phyloP scores from a whole-genome alignment of 2,797 vertebrate species.

The Buphagus erythrorhynchus region DNA sequence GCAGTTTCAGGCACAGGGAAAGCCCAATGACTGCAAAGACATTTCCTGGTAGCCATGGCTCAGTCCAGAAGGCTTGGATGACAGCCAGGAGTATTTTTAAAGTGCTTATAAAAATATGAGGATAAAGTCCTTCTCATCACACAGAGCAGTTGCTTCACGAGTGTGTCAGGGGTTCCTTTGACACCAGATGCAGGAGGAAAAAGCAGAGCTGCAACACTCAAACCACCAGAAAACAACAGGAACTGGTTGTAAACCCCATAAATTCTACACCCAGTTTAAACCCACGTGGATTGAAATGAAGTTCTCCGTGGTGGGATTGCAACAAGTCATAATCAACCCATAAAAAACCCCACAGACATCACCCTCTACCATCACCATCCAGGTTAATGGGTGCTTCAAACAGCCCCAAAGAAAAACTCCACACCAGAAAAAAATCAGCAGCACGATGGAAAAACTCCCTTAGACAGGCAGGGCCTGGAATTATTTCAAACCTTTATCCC shows the following conservation, averaged over 20 bases:
- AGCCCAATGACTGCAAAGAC: not conserved
- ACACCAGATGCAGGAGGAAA: not conserved
- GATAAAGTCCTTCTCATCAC: not conserved
- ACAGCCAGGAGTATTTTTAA: not conserved
- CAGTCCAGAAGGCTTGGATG: not conserved
- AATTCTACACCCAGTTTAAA: not conserved
- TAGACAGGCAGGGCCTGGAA: not conserved
- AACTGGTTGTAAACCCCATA: accelerated
- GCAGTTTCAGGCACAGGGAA: not conserved
- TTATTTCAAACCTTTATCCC: not conserved
- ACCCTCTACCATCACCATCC: not conserved
- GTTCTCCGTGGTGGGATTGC: accelerated
- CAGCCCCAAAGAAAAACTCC: not conserved
- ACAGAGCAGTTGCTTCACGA: accelerated
- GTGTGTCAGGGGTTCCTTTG: not conserved
- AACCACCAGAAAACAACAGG: not conserved
- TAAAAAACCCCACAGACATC: not conserved
- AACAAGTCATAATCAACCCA: not conserved
- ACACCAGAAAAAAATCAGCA: not conserved
- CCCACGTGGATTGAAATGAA: accelerated
- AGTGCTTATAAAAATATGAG: not conserved
- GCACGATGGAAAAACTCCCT: not conserved
- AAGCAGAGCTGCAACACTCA: not conserved
- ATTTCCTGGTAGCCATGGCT: not conserved
- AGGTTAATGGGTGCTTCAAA: not conserved